Evolutionary conservation across 2,113 vertebrate genomes (phyloP), one percentile per base, ranked within the genome.

Genomic region (Murina feae): DNA sequence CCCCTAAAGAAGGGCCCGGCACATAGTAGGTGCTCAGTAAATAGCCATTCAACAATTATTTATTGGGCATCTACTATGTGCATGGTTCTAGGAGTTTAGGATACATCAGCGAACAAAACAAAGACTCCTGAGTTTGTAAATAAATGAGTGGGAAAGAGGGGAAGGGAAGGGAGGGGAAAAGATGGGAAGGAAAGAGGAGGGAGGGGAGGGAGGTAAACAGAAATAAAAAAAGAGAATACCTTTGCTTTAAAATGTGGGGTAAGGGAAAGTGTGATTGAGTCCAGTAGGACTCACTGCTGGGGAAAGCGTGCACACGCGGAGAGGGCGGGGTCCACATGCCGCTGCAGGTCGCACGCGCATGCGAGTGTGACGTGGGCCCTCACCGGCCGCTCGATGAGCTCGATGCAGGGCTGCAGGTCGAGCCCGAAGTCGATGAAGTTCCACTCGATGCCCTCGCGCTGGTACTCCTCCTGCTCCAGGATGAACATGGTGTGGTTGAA

Each of bases 401-500:
- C 99, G 35, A 99, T 99, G 98, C 99, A 99, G 91, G 99, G 99
- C 94, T 99, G 99, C 97, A 99, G 98, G 96, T 99, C 99, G 21
- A 99, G 98, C 49, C 99, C 99, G 9, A 99, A 99, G 98, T 99
- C 99, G 42, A 99, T 99, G 98, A 99, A 99, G 96, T 98, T 99
- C 99, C 99, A 99, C 95, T 99, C 98, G 60, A 99, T 99, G 95
- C 99, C 99, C 97, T 99, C 99, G 4, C 99, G 97, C 97, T 99
- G 99, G 97, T 99, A 99, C 98, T 99, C 99, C 95, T 99, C 99
- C 97, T 99, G 99, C 97, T 99, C 99, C 99, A 99, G 37, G 97
- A 99, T 97, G 98, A 99, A 99, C 99, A 99, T 99, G 88, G 99
- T 99, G 98, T 99, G 99, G 98, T 99, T 99, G 99, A 99, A 99